These are phyloP conservation scores for Pyrochroa serraticornis DNA, from an alignment of 2,888 invertebrate species.

Conservation along the genomic window DNA sequence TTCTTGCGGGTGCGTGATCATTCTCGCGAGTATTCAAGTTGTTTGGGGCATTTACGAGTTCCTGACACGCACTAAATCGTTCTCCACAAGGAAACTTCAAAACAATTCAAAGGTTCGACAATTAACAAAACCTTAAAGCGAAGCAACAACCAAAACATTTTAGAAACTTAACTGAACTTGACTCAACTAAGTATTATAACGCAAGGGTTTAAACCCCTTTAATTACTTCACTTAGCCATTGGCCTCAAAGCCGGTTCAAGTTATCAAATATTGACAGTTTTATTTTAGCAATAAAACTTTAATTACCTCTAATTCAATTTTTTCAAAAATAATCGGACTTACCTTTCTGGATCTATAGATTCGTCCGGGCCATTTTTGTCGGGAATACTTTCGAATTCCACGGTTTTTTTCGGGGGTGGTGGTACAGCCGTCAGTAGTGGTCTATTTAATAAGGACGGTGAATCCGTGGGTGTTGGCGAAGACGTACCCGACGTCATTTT, in stretches of 20 bases:
- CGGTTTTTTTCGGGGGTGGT: conserved; percentile 40
- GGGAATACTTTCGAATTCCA: conserved; percentile 42
- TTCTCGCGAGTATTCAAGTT: too few relatives aligned
- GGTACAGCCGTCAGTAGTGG: conserved; percentile 42
- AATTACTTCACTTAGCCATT: too few relatives aligned
- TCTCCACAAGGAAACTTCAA: too few relatives aligned
- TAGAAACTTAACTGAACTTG: neutral
- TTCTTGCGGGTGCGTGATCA: too few relatives aligned
- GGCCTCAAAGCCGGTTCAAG: too few relatives aligned
- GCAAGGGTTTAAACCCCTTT: too few relatives aligned
- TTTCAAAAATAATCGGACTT: too few relatives aligned
- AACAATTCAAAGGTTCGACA: neutral
- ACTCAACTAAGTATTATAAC: neutral
- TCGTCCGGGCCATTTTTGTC: conserved; percentile 37
- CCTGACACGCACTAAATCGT: too few relatives aligned
- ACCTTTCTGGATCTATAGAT: conserved; percentile 43
- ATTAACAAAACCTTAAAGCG: neutral
- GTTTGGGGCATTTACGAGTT: too few relatives aligned
- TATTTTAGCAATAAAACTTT: too few relatives aligned
- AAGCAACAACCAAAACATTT: neutral
- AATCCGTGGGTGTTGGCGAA: conserved; percentile 50
- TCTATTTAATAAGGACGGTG: conserved; percentile 48
- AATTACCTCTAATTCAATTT: too few relatives aligned
- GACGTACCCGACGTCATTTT: conserved; percentile 51
- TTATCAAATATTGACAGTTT: too few relatives aligned